Conservation (phyloP, 2,888 invertebrate species). For the Bimastos eiseni region DNA sequence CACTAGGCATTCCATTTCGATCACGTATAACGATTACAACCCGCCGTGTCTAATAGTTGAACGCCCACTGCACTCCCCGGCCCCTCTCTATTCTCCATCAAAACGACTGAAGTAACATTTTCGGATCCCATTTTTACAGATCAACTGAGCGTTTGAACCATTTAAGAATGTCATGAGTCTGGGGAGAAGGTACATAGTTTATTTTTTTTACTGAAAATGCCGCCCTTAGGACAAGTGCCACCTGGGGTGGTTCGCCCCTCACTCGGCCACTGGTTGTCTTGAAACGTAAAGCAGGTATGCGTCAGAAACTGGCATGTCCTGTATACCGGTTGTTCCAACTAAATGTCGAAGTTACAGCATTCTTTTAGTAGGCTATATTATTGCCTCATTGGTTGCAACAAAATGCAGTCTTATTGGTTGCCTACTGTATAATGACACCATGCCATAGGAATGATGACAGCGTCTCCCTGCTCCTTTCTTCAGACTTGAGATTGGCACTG, state of each 20-base stretch:
- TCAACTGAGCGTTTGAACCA: background rate
- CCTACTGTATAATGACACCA: too few relatives aligned
- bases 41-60: conserved; percentile 4
- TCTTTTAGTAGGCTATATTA: too few relatives aligned
- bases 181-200: background rate
- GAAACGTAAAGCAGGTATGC: background rate
- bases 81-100: conserved; percentile 2
- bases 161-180: background rate
- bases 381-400: too few relatives aligned
- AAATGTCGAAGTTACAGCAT: too few relatives aligned
- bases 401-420: too few relatives aligned
- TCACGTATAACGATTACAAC: background rate
- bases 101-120: background rate
- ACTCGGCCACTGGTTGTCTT: too few relatives aligned
- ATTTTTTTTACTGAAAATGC: too few relatives aligned
- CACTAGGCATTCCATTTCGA: background rate
- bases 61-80: background rate
- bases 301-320: background rate
- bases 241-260: too few relatives aligned
- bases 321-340: background rate
- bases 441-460: too few relatives aligned
- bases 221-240: too few relatives aligned
- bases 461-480: too few relatives aligned
- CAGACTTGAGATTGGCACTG: too few relatives aligned
- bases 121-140: background rate